phyloP scores from a whole-genome alignment of 1,140 invertebrate genomes.

The Plutomurus gul region DNA sequence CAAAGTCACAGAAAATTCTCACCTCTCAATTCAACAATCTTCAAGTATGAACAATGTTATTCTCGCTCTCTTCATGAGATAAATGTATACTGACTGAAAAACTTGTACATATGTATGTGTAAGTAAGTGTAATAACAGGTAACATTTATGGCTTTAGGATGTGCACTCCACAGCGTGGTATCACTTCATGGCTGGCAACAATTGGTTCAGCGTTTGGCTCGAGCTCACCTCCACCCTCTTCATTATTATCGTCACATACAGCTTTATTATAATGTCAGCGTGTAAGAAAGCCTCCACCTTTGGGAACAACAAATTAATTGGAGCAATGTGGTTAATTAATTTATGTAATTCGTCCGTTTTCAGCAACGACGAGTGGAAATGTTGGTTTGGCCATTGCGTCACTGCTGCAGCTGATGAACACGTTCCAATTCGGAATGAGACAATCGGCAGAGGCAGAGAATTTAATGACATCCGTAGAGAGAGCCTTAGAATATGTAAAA shows the following conservation, averaged over 20 bases:
- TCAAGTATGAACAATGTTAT: slow-evolving; percentile 53
- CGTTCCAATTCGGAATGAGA: slow-evolving; percentile 79
- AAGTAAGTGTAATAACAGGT: not conserved
- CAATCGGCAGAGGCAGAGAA: slow-evolving; percentile 83
- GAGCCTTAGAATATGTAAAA: slow-evolving; percentile 76
- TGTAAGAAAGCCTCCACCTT: not conserved
- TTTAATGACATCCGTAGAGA: slow-evolving; percentile 85
- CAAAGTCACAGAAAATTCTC: slow-evolving; percentile 72
- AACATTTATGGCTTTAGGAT: slow-evolving; percentile 54
- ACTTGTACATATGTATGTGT: not conserved
- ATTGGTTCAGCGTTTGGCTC: slow-evolving; percentile 47
- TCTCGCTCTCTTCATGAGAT: not conserved
- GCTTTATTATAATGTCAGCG: slow-evolving; percentile 26
- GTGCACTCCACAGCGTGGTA: slow-evolving; percentile 69
- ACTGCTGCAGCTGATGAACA: slow-evolving; percentile 40
- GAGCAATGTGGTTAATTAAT: too few species aligned
- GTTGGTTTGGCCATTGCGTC: slow-evolving; percentile 38
- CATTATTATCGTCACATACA: slow-evolving; percentile 25
- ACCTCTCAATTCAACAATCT: slow-evolving; percentile 77
- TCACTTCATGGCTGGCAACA: slow-evolving; percentile 67
- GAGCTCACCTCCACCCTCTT: slow-evolving; percentile 39
- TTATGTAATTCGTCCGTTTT: slow-evolving; percentile 32
- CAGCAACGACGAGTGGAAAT: slow-evolving; percentile 67
- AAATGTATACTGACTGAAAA: not conserved
- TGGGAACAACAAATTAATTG: not conserved